Conservation (phyloP, 2,113 vertebrate genomes). For the Actenoides lindsayi region DNA sequence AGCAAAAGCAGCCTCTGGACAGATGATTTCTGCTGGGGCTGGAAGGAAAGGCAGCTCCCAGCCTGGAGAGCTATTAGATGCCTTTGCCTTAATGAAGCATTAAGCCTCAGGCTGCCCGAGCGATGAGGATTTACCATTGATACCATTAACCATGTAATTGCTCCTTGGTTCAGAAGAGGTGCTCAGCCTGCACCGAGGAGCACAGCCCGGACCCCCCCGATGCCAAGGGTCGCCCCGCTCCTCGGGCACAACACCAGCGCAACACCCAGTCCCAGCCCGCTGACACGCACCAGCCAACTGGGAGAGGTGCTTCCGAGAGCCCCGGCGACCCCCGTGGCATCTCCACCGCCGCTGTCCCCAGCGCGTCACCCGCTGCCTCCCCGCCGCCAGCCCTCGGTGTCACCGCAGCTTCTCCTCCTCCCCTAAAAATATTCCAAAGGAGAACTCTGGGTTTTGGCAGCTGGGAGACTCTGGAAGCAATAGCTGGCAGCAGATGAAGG, state of each 20-base stretch:
- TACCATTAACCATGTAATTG: slow-evolving; percentile 65
- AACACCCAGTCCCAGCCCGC: background rate
- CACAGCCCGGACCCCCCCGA: background rate
- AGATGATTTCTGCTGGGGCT: background rate
- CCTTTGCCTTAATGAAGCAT: slow-evolving; percentile 61
- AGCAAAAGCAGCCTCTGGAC: slow-evolving; percentile 16
- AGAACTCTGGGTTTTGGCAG: slow-evolving; percentile 39
- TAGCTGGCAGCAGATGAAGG: slow-evolving; percentile 64
- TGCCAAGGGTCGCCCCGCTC: background rate
- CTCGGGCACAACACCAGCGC: rapidly evolving
- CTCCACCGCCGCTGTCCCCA: background rate
- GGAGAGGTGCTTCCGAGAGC: background rate
- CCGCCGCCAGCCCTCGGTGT: background rate
- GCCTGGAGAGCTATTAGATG: background rate
- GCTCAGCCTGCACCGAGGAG: background rate
- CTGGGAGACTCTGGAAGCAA: slow-evolving; percentile 35
- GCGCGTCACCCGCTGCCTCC: background rate
- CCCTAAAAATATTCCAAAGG: slow-evolving; percentile 4
- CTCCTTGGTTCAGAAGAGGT: slow-evolving; percentile 46
- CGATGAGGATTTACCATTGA: slow-evolving; percentile 58
- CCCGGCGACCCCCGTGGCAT: rapidly evolving
- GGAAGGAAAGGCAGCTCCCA: background rate
- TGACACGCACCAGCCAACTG: background rate
- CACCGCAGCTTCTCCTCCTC: background rate
- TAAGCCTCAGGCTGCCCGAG: slow-evolving; percentile 43